Base-by-base conservation (phyloP, 2,797 vertebrate genomes). In the Aratinga solstitialis region DNA sequence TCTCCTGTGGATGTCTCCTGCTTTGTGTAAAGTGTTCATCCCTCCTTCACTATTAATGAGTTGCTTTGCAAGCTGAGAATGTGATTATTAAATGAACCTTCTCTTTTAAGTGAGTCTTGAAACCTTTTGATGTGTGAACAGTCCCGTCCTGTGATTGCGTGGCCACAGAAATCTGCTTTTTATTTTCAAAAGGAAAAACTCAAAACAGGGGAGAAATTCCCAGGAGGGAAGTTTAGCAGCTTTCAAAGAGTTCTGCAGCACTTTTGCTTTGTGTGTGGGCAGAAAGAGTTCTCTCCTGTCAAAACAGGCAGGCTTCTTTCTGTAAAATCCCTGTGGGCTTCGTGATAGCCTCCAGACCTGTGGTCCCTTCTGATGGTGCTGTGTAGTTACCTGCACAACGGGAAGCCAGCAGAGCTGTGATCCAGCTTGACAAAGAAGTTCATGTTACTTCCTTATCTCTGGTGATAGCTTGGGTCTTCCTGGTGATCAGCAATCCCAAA, bases 191-290 rank as follows among this genome's bases (percentile, higher is more conserved):
- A 78, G 13, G 34, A n/a, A 78, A 75, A 81, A 8, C 11, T 29
- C 62, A 76, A 79, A 92, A 59, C 43, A 32, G 47, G 43, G 47
- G 43, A 91, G 75, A 80, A 74, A 80, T 47, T 62, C 91, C 68
- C 67, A 67, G 36, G 51, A 59, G 43, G 58, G 51, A 50, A 42
- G 56, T 61, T 66, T 32, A 85, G 92, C 63, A 87, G 48, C 78
- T 82, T 92, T 85, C 89, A 89, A 56, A 76, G 58, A 1, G 0
- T 73, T 71, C 71, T 76, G 59, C 77, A 67, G 81, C n/a, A 38
- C 66, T 47, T 4, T 23, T 76, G 56, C 59, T 68, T 61, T 47
- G 22, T 73, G 59, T 59, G 93, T 71, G 56, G 84, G 82, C 81
- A 83, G 89, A 72, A 56, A 45, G 61, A 83, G 89, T 87, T 80